Conservation (phyloP, 1,140 invertebrate species). For the Lasioglossum albipes region DNA sequence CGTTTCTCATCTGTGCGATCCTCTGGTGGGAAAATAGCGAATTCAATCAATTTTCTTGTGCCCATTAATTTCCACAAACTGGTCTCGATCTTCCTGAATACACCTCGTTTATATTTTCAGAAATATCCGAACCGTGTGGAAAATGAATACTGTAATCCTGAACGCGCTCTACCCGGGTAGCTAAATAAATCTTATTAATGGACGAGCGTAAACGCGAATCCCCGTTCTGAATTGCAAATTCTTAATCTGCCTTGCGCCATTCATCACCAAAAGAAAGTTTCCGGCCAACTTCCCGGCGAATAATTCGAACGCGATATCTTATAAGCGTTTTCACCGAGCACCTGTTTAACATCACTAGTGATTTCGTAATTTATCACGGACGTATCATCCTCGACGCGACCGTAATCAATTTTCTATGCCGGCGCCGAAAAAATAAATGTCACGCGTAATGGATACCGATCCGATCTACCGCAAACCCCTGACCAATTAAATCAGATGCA, state of each 20-base stretch:
- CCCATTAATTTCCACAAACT: too few species aligned
- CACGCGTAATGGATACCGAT: not conserved
- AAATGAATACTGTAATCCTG: too few species aligned
- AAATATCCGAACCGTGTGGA: too few species aligned
- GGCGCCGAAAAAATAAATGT: not conserved
- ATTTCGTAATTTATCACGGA: constrained; percentile 11
- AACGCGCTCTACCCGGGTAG: too few species aligned
- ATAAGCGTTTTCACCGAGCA: not conserved
- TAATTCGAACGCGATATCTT: not conserved
- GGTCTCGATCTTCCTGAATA: too few species aligned
- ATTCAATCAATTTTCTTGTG: too few species aligned
- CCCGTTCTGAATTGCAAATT: constrained; percentile 3
- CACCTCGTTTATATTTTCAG: too few species aligned
- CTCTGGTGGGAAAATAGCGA: not conserved
- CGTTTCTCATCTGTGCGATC: not conserved
- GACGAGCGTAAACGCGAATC: constrained; percentile 5
- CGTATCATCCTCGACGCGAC: not conserved
- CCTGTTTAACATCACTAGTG: not conserved
- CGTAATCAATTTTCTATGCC: not conserved
- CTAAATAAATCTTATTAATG: constrained; percentile 2
- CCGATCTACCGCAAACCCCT: not conserved
- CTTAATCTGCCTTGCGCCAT: constrained; percentile 1
- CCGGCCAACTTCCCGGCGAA: constrained; percentile 2
- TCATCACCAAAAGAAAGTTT: constrained; percentile 25
- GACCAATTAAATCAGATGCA: not conserved